Evolutionary conservation across 2,888 invertebrate genomes (phyloP).

Genomic region (Biston betularia): DNA sequence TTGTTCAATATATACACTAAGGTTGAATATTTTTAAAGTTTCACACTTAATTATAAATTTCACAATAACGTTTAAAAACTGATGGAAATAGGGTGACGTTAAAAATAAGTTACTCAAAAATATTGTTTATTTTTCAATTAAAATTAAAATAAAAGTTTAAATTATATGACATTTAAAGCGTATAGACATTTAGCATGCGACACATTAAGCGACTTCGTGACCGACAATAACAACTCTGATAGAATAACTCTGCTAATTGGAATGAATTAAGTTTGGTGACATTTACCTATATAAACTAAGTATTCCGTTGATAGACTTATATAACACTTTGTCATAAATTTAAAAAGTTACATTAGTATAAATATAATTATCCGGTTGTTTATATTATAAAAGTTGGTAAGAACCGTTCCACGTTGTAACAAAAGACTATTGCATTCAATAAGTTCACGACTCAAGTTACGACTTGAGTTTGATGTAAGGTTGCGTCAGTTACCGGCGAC

Average conservation of each 20-base stretch:
- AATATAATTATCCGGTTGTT: too few relatives aligned
- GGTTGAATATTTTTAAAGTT: too few relatives aligned
- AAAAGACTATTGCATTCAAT: not conserved
- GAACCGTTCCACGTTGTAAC: not conserved
- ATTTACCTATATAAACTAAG: not conserved
- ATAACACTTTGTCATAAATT: too few relatives aligned
- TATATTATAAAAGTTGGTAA: not conserved
- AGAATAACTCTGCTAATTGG: conserved; percentile 4
- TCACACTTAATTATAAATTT: not conserved
- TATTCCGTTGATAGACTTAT: not conserved
- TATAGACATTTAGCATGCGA: conserved; percentile 54
- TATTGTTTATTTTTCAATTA: conserved; percentile 24
- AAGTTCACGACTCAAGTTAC: not conserved
- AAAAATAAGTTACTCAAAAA: conserved; percentile 32
- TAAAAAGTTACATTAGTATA: too few relatives aligned
- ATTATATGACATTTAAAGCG: conserved; percentile 55
- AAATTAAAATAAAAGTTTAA: conserved; percentile 32
- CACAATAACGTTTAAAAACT: not conserved
- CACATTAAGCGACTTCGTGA: conserved; percentile 51
- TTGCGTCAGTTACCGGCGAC: conserved; percentile 20
- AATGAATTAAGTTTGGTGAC: not conserved
- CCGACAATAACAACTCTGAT: not conserved
- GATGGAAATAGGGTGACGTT: not conserved
- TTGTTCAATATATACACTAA: too few relatives aligned
- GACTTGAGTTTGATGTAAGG: not conserved